Conservation (phyloP, 2,113 vertebrate genomes). For the Tychaedon coryphoeus region DNA sequence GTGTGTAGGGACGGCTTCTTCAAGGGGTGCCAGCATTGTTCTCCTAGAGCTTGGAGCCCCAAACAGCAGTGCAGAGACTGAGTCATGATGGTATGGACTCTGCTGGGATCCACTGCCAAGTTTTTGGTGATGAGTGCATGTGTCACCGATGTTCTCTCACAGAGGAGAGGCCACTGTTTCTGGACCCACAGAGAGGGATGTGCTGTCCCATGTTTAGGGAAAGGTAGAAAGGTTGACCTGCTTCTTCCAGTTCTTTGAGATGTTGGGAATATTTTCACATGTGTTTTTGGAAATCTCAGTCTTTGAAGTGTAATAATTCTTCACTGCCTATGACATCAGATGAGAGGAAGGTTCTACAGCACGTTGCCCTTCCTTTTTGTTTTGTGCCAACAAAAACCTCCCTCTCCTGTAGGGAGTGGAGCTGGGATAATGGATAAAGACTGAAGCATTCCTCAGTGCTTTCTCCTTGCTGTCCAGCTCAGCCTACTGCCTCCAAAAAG, state of each 20-base stretch:
- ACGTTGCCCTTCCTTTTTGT: not conserved
- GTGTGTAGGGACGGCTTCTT: not conserved
- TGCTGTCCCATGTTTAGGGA: not conserved
- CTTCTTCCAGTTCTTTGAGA: not conserved
- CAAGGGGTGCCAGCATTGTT: slow-evolving; percentile 46
- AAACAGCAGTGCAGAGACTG: not conserved
- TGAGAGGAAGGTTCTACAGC: not conserved
- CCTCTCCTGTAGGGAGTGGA: not conserved
- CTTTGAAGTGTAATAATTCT: not conserved
- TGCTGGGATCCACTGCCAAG: not conserved
- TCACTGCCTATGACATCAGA: not conserved
- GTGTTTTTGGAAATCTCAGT: not conserved
- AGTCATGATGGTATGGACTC: not conserved
- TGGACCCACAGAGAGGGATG: accelerated
- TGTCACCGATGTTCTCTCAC: not conserved
- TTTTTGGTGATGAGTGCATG: not conserved
- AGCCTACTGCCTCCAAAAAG: not conserved
- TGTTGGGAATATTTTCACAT: not conserved
- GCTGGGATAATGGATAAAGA: not conserved
- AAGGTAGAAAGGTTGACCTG: not conserved
- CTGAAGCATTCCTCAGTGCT: not conserved
- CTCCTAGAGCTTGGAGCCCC: not conserved
- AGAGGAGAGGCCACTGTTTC: not conserved
- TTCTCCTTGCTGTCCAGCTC: not conserved
- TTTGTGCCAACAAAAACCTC: not conserved